Base-by-base conservation (phyloP, 2,113 vertebrate genomes). In the Amazona vittata region DNA sequence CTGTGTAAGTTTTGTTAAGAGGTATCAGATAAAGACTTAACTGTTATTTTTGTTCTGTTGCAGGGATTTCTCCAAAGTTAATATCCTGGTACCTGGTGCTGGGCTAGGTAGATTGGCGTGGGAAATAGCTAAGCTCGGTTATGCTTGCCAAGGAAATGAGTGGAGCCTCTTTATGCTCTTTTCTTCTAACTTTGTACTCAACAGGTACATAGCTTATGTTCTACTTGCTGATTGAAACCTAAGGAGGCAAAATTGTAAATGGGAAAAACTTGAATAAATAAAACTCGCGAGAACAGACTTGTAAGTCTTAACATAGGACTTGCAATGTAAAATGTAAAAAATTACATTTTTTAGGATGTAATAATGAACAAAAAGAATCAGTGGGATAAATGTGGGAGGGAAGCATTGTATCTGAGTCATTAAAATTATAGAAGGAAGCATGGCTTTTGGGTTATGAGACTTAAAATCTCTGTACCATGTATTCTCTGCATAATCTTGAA, bases 101-200 rank as follows among this genome's bases (percentile, higher is more conserved):
- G 99, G 99, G 92, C 99, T 99, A 95, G 99, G 99, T 96, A 99
- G 99, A 95, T 98, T 99, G 83, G 99, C 99, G 67, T 99, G 99
- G 99, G 99, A 99, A 98, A 99, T 99, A 89, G 99, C 99, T 96
- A 98, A 98, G 88, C 98, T 99, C 96, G 99, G 99, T 95, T 99
- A 99, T 97, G 98, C 97, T 87, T 99, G 99, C 98, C 99, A 99
- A 98, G 99, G 99, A 97, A 99, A 99, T 89, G 99, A 99, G 97
- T 99, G 99, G 99, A 99, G 99, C 97, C 99, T 99, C 98, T 99
- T 99, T 98, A 99, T 99, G 99, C 99, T 99, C 93, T 99, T 99
- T 98, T 99, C 99, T 97, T 99, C 99, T 93, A 99, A 99, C 98
- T 99, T 99, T 98, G 98, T 99, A 94, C 99, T 99, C 83, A 99